A percentile compares a stretch with the other conserved stretches of the same genome.
These are phyloP conservation scores for Propithecus deckenii DNA, from an alignment of 2,797 vertebrate genomes.

Conservation along the genomic window DNA sequence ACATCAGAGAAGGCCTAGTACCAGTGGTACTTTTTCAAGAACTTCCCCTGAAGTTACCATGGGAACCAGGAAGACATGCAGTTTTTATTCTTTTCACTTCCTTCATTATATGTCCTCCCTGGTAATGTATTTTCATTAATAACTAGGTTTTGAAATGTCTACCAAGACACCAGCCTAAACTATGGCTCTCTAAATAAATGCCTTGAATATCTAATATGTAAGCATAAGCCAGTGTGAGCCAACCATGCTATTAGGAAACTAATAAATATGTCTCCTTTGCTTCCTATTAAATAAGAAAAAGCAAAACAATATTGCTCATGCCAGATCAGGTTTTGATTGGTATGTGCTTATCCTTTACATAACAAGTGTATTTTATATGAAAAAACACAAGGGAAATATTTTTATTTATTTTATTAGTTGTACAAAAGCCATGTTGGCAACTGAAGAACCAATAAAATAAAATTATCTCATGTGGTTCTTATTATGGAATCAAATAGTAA, in stretches of 20 bases:
- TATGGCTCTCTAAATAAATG: constrained; percentile 67
- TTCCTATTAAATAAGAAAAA: constrained; percentile 79
- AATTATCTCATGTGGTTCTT: constrained; percentile 79
- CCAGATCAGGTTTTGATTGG: constrained; percentile 73
- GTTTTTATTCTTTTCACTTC: constrained; percentile 31
- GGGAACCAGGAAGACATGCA: background rate
- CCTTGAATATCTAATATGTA: constrained; percentile 46
- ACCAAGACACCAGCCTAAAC: constrained; percentile 37
- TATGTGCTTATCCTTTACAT: constrained; percentile 74
- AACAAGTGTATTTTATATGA: constrained; percentile 76
- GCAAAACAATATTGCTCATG: constrained; percentile 58
- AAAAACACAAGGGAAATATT: constrained; percentile 78
- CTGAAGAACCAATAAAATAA: constrained; percentile 81
- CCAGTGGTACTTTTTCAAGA: background rate
- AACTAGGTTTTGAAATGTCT: constrained; percentile 60
- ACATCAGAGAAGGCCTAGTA: background rate
- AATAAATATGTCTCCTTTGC: constrained; percentile 68
- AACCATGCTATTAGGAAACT: constrained; percentile 71
- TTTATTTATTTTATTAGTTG: constrained; percentile 82
- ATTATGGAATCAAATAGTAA: constrained; percentile 79
- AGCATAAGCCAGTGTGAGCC: constrained; percentile 36
- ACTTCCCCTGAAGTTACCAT: background rate
- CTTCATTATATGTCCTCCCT: background rate
- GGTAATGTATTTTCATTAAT: constrained; percentile 61
- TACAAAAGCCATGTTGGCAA: constrained; percentile 81